These are phyloP conservation scores for Ondatra zibethicus DNA, from an alignment of 2,113 vertebrate genomes.

Conservation along the genomic window DNA sequence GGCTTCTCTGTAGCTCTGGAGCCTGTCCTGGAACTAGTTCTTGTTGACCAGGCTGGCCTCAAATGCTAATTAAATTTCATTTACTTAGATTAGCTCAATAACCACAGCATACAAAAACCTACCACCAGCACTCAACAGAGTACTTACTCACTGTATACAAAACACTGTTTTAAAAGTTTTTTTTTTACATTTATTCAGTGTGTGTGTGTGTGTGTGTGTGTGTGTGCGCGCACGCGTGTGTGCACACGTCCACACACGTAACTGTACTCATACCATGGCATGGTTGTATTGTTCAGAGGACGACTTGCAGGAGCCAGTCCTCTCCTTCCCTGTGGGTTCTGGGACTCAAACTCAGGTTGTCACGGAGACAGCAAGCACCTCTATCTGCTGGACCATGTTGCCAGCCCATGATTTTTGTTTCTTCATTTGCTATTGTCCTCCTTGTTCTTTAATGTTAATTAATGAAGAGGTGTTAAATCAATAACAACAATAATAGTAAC, in stretches of 20 bases:
- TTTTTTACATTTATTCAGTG: background rate
- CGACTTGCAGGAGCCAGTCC: background rate
- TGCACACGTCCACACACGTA: no score
- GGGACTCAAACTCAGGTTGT: background rate
- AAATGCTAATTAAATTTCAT: slow-evolving; percentile 18
- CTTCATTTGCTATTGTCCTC: background rate
- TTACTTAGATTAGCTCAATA: slow-evolving; percentile 21
- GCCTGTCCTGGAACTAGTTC: no score
- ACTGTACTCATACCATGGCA: background rate
- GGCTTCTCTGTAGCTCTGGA: no score
- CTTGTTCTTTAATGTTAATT: slow-evolving; percentile 13
- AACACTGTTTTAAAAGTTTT: background rate
- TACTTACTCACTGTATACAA: background rate
- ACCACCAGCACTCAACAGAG: background rate
- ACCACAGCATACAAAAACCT: background rate
- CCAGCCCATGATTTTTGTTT: background rate
- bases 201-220: background rate
- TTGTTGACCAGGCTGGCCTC: no score
- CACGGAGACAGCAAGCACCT: background rate
- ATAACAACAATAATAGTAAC: background rate
- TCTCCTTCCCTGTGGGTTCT: background rate
- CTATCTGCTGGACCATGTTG: background rate
- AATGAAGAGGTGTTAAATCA: slow-evolving; percentile 7
- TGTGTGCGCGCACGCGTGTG: background rate
- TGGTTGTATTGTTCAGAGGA: background rate